These are phyloP conservation scores for Montipora capitata DNA, from an alignment of 92 coral and sea anemone species.

Conservation along the genomic window DNA sequence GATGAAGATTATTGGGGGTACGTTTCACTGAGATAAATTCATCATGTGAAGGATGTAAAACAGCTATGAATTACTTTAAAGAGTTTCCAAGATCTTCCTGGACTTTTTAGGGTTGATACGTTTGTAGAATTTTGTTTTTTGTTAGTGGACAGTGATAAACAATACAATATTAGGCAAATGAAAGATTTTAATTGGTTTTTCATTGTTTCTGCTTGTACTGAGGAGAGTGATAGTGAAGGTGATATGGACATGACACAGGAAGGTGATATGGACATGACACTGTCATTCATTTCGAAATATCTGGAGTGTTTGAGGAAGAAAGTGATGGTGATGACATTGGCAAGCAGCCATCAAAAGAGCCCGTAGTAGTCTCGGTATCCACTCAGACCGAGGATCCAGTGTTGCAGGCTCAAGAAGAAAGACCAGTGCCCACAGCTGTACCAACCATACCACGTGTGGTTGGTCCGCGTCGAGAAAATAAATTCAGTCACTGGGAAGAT, in stretches of 20 bases:
- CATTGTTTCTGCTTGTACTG: background rate
- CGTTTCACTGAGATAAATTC: conserved; percentile 3
- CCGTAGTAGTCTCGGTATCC: conserved; percentile 19
- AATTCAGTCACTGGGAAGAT: conserved; percentile 30
- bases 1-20: conserved; percentile 9
- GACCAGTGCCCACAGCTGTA: conserved; percentile 6
- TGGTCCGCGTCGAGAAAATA: conserved; percentile 9
- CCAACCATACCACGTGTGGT: conserved; percentile 8
- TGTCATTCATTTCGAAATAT: conserved; percentile 3
- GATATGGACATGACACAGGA: conserved; percentile 22
- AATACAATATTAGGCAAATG: background rate
- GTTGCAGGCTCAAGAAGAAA: background rate
- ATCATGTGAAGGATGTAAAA: conserved; percentile 9
- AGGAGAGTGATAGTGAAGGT: conserved; percentile 15
- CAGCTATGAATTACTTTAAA: conserved; percentile 14
- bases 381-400: conserved; percentile 30
- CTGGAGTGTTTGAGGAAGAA: conserved; percentile 25
- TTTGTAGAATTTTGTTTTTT: conserved; percentile 1
- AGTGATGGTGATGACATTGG: background rate
- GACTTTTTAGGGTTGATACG: background rate
- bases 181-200: background rate
- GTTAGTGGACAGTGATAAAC: background rate
- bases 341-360: conserved; percentile 5
- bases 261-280: no score
- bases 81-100: background rate